These are phyloP conservation scores for Mystacides longicornis DNA, from an alignment of 2,888 invertebrate genomes.

Conservation along the genomic window DNA sequence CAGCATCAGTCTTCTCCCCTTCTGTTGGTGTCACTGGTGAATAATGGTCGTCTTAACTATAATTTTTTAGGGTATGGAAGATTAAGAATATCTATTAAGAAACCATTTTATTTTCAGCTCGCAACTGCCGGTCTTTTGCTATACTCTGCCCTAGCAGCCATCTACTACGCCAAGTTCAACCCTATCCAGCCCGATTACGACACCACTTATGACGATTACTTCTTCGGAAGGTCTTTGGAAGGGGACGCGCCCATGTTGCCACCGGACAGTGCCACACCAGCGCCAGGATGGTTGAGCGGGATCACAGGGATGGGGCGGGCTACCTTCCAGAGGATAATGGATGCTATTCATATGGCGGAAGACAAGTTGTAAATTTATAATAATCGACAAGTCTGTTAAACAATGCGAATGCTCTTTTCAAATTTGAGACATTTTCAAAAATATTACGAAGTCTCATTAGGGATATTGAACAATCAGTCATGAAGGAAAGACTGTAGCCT, in stretches of 20 bases:
- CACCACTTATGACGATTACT: constrained; percentile 65
- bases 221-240: constrained; percentile 57
- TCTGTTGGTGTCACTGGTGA: no score
- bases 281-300: constrained; percentile 38
- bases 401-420: no score
- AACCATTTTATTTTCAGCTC: constrained; percentile 55
- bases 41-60: no score
- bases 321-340: constrained; percentile 61
- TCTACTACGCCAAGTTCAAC: constrained; percentile 83
- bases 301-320: constrained; percentile 51
- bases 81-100: no score
- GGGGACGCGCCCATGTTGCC: constrained; percentile 36
- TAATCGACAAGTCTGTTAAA: no score
- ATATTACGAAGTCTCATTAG: no score
- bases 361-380: constrained; percentile 2
- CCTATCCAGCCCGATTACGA: constrained; percentile 72
- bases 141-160: constrained; percentile 79
- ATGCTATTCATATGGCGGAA: constrained; percentile 36
- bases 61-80: no score
- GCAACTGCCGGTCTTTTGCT: constrained; percentile 72
- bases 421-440: no score
- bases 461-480: no score
- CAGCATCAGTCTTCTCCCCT: no score
- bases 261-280: constrained; percentile 32
- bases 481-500: no score